Evolutionary conservation across 2,888 invertebrate genomes (phyloP), one percentile per base, ranked within the genome.

Genomic region (Drosophila nigricruria): DNA sequence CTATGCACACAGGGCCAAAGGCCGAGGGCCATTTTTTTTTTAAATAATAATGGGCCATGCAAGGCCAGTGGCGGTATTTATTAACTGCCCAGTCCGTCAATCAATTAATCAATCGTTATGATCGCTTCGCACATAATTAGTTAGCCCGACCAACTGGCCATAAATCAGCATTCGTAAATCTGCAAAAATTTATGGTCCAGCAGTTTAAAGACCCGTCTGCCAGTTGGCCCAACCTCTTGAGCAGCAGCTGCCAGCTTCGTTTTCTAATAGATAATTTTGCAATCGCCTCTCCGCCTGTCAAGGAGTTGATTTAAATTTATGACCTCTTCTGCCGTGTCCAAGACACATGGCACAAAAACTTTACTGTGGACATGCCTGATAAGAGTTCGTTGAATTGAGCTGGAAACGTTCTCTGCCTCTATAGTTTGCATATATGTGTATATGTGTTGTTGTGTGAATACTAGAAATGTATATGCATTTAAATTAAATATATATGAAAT

Each of bases 271-370:
- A 86, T 86, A 82, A 82, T 70, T 88, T 73, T 58, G 57, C 78
- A 78, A 82, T 81, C 79, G 75, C 52, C 52, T 64, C 60, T 65
- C 52, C 45, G 66, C 70, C 83, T 83, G 83, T 82, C 86, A 82
- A 66, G 70, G 47, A 68, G 72, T 88, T 83, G 83, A 86, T 83
- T 83, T 88, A 77, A 83, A 83, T 88, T 83, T 88, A 83, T 83
- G 81, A 73, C 80, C 66, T 49, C 42, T 54, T 56, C 30, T 64
- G 67, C 69, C 77, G 57, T 82, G 88, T 88, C 88, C 70, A 52
- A 61, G 59, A 52, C 73, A 86, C 64, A 79, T 68, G 80, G 62
- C 58, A 67, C 74, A 61, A 56, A 53, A 85, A 77, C 53, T 77
- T 54, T 56, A n/a, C 63, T 73, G 65, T 73, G 65, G 54, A 40